Conservation (phyloP, 1,140 invertebrate genomes). For the Heliconius eleuchia region DNA sequence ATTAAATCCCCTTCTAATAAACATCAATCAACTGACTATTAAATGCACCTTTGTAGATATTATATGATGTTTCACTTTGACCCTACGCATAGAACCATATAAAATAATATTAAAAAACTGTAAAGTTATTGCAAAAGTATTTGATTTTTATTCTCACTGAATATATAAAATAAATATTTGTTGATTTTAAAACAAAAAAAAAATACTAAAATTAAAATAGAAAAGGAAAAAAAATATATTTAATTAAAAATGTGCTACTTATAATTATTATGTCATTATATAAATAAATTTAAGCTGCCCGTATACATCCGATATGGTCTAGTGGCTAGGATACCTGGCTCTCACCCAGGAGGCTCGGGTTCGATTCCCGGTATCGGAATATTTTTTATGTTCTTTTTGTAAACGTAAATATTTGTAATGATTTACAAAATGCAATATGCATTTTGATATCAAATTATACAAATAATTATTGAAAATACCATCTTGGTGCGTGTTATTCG, state of each 20-base stretch:
- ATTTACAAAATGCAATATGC: neutral
- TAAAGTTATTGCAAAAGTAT: too few species aligned
- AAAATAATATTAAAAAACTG: neutral
- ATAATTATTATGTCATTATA: neutral
- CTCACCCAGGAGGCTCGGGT: constrained; percentile 91
- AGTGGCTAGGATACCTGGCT: constrained; percentile 93
- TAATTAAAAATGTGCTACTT: neutral
- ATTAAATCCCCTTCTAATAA: constrained; percentile 59
- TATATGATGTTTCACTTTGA: constrained; percentile 48
- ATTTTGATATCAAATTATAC: neutral
- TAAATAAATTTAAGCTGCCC: neutral
- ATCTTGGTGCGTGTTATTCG: too few species aligned
- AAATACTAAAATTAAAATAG: too few species aligned
- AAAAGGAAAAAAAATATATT: too few species aligned
- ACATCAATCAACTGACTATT: constrained; percentile 72
- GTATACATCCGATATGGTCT: constrained; percentile 77
- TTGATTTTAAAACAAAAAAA: too few species aligned
- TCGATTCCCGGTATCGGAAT: constrained; percentile 87
- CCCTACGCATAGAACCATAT: neutral
- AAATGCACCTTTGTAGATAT: constrained; percentile 70
- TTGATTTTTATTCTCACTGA: too few species aligned
- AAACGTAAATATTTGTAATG: neutral
- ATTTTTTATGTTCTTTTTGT: neutral
- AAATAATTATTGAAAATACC: too few species aligned
- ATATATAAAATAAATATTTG: neutral